Percentiles rank a stretch among this genome's conserved stretches.
These are phyloP conservation scores for Parnassius glacialis DNA, from an alignment of 2,888 invertebrate species.

Conservation along the genomic window DNA sequence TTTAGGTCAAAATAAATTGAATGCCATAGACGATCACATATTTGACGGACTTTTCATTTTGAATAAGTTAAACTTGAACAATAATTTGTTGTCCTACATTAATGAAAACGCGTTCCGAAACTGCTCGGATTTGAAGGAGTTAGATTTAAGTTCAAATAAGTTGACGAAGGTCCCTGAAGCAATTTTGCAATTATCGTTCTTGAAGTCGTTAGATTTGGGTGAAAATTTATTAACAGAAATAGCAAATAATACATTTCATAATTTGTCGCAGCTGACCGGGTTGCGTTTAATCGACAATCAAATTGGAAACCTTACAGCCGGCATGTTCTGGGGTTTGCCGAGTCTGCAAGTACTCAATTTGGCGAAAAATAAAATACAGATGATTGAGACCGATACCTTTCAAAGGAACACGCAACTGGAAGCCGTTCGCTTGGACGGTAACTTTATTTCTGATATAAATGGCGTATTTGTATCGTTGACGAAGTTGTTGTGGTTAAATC, in stretches of 20 bases:
- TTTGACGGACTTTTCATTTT: constrained; percentile 92
- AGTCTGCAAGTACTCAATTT: constrained; percentile 92
- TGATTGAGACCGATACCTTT: constrained; percentile 91
- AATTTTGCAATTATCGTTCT: constrained; percentile 88
- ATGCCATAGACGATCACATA: constrained; percentile 88
- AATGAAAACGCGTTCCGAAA: constrained; percentile 91
- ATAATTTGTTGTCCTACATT: constrained; percentile 88
- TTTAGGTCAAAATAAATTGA: constrained; percentile 91
- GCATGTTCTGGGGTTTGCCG: constrained; percentile 92
- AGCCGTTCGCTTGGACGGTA: constrained; percentile 93
- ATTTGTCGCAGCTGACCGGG: constrained; percentile 92
- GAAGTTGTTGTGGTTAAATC: constrained; percentile 91
- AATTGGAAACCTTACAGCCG: constrained; percentile 91
- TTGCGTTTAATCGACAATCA: constrained; percentile 94
- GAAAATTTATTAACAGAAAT: constrained; percentile 94
- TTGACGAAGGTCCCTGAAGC: constrained; percentile 91
- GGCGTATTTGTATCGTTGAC: constrained; percentile 92
- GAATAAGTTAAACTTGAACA: constrained; percentile 90
- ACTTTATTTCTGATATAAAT: constrained; percentile 93
- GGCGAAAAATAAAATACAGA: constrained; percentile 93
- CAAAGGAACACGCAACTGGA: constrained; percentile 91
- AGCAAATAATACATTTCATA: constrained; percentile 90
- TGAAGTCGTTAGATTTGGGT: constrained; percentile 94
- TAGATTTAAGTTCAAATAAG: constrained; percentile 93
- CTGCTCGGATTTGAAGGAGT: constrained; percentile 92